These are phyloP conservation scores for Pseudomyrmex dendroicus DNA, from an alignment of 1,140 invertebrate genomes.

Conservation along the genomic window DNA sequence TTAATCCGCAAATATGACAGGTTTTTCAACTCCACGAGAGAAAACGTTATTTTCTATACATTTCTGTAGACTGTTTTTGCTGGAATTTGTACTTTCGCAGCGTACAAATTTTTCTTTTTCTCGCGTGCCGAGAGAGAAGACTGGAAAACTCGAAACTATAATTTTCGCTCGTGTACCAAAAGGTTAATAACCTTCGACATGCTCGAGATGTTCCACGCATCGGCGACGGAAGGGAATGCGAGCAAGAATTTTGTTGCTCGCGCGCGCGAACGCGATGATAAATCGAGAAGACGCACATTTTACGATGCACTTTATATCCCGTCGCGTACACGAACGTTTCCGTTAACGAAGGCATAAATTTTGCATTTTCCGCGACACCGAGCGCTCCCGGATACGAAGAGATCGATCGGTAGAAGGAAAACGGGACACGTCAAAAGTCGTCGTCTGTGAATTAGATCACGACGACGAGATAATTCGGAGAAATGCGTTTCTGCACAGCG, in stretches of 20 bases:
- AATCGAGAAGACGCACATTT: slow-evolving; percentile 60
- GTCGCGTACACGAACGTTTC: slow-evolving; percentile 34
- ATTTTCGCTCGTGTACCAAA: slow-evolving; percentile 49
- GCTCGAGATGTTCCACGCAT: slow-evolving; percentile 60
- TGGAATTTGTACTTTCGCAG: neutral
- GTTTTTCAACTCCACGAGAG: no score
- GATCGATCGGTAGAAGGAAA: neutral
- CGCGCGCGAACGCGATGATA: slow-evolving; percentile 49
- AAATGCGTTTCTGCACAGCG: neutral
- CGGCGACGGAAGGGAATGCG: slow-evolving; percentile 65
- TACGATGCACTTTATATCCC: slow-evolving; percentile 60
- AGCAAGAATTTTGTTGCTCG: slow-evolving; percentile 64
- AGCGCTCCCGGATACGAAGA: neutral
- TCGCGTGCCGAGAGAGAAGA: neutral
- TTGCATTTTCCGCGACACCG: slow-evolving; percentile 9
- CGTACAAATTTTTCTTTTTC: neutral
- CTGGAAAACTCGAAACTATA: slow-evolving; percentile 27
- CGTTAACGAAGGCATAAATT: slow-evolving; percentile 66
- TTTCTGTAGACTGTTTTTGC: neutral
- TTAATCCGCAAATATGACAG: no score
- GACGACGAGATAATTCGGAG: neutral
- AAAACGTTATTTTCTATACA: neutral
- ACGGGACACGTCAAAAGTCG: neutral
- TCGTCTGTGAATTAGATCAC: neutral
- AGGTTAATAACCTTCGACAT: slow-evolving; percentile 64